phyloP scores from a whole-genome alignment of 2,113 vertebrate species.

The Psephotus haematonotus region DNA sequence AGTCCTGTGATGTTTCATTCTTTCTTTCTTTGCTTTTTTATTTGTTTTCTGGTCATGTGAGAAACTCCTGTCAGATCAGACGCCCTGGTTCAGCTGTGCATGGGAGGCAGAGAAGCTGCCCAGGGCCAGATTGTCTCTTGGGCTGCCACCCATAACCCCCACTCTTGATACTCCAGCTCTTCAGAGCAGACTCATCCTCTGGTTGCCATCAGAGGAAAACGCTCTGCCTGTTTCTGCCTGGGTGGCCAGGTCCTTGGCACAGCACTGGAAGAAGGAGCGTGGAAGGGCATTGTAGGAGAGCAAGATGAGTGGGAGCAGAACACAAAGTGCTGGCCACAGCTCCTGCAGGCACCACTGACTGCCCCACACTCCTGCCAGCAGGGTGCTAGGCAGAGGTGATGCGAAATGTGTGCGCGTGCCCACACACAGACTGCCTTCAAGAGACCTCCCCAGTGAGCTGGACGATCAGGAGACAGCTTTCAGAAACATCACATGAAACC shows the following conservation, averaged over 20 bases:
- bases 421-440: fast-evolving
- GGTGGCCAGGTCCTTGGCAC: background rate
- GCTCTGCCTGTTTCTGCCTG: background rate
- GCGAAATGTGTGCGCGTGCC: fast-evolving
- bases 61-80: background rate
- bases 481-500: background rate
- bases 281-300: background rate
- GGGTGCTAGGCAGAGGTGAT: background rate
- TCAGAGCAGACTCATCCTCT: background rate
- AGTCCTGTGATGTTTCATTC: background rate
- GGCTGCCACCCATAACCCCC: background rate
- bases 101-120: background rate
- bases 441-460: background rate
- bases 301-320: background rate
- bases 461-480: background rate
- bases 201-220: background rate
- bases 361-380: fast-evolving
- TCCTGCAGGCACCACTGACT: fast-evolving
- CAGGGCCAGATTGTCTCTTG: background rate
- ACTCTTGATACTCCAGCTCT: background rate
- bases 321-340: fast-evolving
- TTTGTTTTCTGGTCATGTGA: background rate
- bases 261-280: background rate
- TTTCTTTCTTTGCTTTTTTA: background rate
- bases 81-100: background rate